Evolutionary conservation across 1,140 invertebrate genomes (phyloP).

Genomic region (Psilanteris sp.): DNA sequence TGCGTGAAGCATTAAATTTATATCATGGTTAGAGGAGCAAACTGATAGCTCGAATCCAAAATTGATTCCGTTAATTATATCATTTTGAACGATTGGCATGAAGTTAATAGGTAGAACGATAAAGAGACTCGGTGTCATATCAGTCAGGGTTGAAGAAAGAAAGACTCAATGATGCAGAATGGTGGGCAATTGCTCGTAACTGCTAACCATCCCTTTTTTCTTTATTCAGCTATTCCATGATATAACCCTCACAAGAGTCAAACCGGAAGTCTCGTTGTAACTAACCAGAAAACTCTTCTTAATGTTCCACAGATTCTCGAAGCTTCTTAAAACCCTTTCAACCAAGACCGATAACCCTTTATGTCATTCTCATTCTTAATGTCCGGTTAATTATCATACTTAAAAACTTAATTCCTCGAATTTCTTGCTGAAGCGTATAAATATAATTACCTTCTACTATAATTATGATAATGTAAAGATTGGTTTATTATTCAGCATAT

Average conservation of each 20-base stretch:
- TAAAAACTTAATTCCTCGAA: constrained; percentile 4
- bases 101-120: constrained; percentile 54
- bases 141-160: constrained; percentile 39
- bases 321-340: constrained; percentile 40
- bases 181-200: constrained; percentile 73
- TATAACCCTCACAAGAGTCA: constrained; percentile 30
- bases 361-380: constrained; percentile 56
- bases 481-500: too few relatives aligned
- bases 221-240: constrained; percentile 41
- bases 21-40: constrained; percentile 19
- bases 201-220: constrained; percentile 62
- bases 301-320: constrained; percentile 32
- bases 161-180: constrained; percentile 61
- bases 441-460: too few relatives aligned
- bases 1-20: constrained; percentile 6
- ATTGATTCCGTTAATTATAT: constrained; percentile 48
- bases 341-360: constrained; percentile 66
- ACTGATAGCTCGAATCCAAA: constrained; percentile 31
- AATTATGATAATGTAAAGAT: too few relatives aligned
- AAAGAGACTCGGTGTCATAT: constrained; percentile 53
- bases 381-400: constrained; percentile 22
- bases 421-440: too few relatives aligned
- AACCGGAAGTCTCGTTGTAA: constrained; percentile 64
- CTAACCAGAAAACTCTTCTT: constrained; percentile 67
- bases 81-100: constrained; percentile 38